A percentile compares a stretch with the other conserved stretches of the same genome.
Conservation (phyloP, 2,888 invertebrate genomes). For the Apantesis nais region DNA sequence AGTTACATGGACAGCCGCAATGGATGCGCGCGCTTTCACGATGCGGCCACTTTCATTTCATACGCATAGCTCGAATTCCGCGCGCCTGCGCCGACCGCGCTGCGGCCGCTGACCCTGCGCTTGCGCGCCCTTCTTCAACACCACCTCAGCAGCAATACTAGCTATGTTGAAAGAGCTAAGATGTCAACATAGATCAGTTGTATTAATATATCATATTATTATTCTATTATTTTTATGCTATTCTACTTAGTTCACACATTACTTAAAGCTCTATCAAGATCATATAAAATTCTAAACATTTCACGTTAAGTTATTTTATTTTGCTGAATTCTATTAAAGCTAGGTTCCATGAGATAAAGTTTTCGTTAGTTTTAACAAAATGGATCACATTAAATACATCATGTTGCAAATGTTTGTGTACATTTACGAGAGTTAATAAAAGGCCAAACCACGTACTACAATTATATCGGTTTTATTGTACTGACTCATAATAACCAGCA, state of each 20-base stretch:
- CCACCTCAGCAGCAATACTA: constrained; percentile 63
- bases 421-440: not conserved
- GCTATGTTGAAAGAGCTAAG: constrained; percentile 36
- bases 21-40: constrained; percentile 85
- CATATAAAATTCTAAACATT: not conserved
- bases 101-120: constrained; percentile 86
- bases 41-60: constrained; percentile 85
- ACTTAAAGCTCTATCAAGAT: not conserved
- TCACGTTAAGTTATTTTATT: not conserved
- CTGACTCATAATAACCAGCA: not conserved
- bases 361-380: not conserved
- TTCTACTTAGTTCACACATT: not conserved
- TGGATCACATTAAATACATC: not conserved
- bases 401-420: not conserved
- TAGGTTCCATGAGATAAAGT: not conserved
- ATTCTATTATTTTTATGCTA: no score
- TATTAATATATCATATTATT: not conserved
- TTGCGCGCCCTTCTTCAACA: constrained; percentile 78
- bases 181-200: constrained; percentile 25
- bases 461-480: not conserved
- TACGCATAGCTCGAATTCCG: constrained; percentile 85
- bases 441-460: not conserved
- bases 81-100: constrained; percentile 78
- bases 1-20: constrained; percentile 59
- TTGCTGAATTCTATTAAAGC: not conserved